phyloP scores from a whole-genome alignment of 2,888 invertebrate species.

The Chrysolina americana region DNA sequence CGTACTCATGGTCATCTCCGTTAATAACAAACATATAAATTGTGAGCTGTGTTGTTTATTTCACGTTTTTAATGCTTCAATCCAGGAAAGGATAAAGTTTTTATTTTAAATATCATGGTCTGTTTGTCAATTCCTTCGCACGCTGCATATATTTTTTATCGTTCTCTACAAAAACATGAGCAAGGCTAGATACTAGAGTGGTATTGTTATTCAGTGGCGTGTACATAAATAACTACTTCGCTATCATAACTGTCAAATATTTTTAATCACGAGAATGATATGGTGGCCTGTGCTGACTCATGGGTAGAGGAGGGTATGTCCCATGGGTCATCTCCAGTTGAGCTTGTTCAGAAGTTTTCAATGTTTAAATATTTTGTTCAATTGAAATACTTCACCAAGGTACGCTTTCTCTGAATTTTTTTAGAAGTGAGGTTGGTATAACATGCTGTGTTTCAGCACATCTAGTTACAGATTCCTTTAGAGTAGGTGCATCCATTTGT shows the following conservation, averaged over 20 bases:
- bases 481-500: too few species aligned
- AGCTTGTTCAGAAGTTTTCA: too few species aligned
- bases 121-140: constrained; percentile 10
- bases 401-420: too few species aligned
- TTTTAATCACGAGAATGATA: too few species aligned
- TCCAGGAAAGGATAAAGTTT: not conserved
- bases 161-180: not conserved
- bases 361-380: too few species aligned
- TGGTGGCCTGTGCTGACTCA: too few species aligned
- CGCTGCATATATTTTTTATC: not conserved
- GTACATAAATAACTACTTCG: not conserved
- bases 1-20: constrained; percentile 2
- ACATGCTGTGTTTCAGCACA: too few species aligned
- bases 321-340: too few species aligned
- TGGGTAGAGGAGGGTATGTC: too few species aligned
- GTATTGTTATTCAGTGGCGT: constrained; percentile 6
- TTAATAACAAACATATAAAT: constrained; percentile 13
- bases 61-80: not conserved
- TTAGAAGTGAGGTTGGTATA: too few species aligned
- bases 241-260: not conserved
- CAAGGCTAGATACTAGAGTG: constrained; percentile 10
- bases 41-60: not conserved
- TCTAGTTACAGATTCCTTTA: too few species aligned
- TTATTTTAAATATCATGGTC: constrained; percentile 19
- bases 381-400: too few species aligned